phyloP scores from a whole-genome alignment of 2,113 vertebrate species.

The Stercorarius parasiticus region DNA sequence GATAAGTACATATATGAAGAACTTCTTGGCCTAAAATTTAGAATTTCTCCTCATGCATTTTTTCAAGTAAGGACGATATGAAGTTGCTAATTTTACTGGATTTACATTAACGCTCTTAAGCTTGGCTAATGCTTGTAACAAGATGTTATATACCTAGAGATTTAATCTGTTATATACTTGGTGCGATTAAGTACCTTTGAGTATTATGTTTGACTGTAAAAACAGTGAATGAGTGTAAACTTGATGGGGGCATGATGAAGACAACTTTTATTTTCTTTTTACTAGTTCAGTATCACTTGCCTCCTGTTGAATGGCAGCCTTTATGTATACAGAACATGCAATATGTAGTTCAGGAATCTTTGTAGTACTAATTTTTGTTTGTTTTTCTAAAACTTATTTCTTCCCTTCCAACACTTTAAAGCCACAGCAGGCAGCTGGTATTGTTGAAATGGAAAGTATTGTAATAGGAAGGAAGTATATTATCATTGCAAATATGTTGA shows the following conservation, averaged over 20 bases:
- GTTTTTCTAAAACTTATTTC: background rate
- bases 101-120: background rate
- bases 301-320: background rate
- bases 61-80: slow-evolving; percentile 83
- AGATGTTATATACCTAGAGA: background rate
- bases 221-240: background rate
- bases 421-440: background rate
- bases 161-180: background rate
- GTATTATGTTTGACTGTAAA: background rate
- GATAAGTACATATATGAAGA: slow-evolving; percentile 89
- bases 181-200: background rate
- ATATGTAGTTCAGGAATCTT: background rate
- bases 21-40: slow-evolving; percentile 89
- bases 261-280: background rate
- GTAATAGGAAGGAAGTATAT: background rate
- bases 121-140: background rate
- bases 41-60: slow-evolving; percentile 95
- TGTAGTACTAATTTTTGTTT: background rate
- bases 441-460: background rate
- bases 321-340: background rate
- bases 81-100: background rate
- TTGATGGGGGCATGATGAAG: background rate
- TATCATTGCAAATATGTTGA: background rate
- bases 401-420: background rate
- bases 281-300: background rate